Conservation (phyloP, 2,888 invertebrate genomes). For the Hofmannophila pseudospretella region DNA sequence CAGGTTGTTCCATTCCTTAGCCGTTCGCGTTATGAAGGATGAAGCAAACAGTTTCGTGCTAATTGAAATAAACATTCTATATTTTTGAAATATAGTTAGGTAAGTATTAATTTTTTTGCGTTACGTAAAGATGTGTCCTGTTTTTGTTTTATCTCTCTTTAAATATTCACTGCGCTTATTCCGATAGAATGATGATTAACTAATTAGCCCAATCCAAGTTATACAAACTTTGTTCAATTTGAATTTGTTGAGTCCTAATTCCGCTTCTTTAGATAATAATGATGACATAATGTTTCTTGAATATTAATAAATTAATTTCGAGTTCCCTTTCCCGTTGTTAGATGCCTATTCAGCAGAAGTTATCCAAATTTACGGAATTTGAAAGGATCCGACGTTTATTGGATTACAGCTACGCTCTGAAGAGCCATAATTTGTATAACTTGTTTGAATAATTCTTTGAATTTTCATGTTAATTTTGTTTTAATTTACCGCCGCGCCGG, state of each 20-base stretch:
- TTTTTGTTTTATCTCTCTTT: too few relatives aligned
- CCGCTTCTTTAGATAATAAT: background rate
- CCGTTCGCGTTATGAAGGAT: too few relatives aligned
- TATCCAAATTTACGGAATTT: slow-evolving; percentile 2
- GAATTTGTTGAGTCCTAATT: too few relatives aligned
- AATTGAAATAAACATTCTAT: too few relatives aligned
- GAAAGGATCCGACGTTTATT: slow-evolving; percentile 6
- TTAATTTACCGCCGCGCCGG: too few relatives aligned
- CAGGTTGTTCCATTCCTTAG: too few relatives aligned
- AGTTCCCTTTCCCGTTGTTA: background rate
- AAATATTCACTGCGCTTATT: too few relatives aligned
- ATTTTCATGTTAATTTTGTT: too few relatives aligned
- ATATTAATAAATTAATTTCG: slow-evolving; percentile 1
- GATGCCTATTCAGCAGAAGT: background rate
- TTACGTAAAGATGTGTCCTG: background rate
- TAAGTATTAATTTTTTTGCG: background rate
- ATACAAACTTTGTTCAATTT: too few relatives aligned
- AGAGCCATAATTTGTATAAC: slow-evolving; percentile 4
- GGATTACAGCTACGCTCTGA: slow-evolving; percentile 2
- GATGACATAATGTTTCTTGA: background rate
- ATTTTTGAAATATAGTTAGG: background rate
- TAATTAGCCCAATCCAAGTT: too few relatives aligned
- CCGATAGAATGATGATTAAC: too few relatives aligned
- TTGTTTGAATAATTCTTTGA: background rate
- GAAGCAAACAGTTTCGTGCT: too few relatives aligned